phyloP scores from a whole-genome alignment of 1,140 invertebrate genomes.

The Ceratina calcarata region DNA sequence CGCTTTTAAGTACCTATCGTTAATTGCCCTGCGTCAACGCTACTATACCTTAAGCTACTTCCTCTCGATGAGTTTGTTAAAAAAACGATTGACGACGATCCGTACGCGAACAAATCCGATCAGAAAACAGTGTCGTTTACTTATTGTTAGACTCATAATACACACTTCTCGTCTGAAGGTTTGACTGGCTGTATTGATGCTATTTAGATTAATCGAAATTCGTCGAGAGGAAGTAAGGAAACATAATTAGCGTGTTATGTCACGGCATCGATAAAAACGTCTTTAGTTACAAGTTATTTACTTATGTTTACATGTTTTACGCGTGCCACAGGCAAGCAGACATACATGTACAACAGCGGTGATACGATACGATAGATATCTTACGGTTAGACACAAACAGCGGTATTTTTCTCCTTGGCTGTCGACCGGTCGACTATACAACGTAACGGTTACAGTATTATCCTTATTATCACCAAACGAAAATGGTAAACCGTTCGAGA shows the following conservation, averaged over 20 bases:
- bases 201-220: not conserved
- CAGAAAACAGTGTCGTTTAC: not conserved
- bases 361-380: conserved; percentile 55
- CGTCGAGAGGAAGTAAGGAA: conserved; percentile 13
- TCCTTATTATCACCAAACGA: conserved; percentile 21
- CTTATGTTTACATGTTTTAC: not conserved
- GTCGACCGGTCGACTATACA: conserved; percentile 21
- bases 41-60: not conserved
- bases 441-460: conserved; percentile 15
- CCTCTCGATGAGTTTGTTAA: not conserved
- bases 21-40: not conserved
- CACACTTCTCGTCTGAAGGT: too few relatives aligned
- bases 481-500: conserved; percentile 13
- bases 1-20: not conserved
- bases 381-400: conserved; percentile 54
- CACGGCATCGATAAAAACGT: not conserved
- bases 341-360: conserved; percentile 46
- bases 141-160: too few relatives aligned
- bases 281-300: conserved; percentile 1
- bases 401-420: conserved; percentile 31
- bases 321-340: not conserved
- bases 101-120: not conserved
- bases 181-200: too few relatives aligned
- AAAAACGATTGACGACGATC: not conserved
- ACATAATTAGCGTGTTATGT: not conserved